Evolutionary conservation across 1,140 invertebrate species (phyloP).

Genomic region (Acromyrmex echinatior): DNA sequence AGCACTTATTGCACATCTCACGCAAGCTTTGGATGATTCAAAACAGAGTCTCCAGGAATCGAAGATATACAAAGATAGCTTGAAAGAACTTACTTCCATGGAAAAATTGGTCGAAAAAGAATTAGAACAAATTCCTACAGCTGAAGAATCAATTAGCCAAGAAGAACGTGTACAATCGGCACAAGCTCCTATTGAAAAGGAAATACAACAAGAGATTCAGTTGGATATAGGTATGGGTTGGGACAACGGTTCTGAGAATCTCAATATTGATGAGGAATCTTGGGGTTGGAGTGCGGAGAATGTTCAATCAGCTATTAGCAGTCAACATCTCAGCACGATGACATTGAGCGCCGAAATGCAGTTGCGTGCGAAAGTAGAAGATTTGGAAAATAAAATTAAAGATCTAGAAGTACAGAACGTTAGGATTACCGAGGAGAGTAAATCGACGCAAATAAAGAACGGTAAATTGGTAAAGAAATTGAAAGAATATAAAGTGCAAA

Average conservation of each 20-base stretch:
- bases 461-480: slow-evolving; percentile 91
- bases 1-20: slow-evolving; percentile 55
- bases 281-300: slow-evolving; percentile 88
- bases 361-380: slow-evolving; percentile 81
- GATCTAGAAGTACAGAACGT: slow-evolving; percentile 86
- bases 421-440: slow-evolving; percentile 87
- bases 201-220: background rate
- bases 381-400: slow-evolving; percentile 85
- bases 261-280: slow-evolving; percentile 86
- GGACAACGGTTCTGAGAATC: slow-evolving; percentile 73
- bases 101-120: slow-evolving; percentile 16
- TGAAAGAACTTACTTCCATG: slow-evolving; percentile 13
- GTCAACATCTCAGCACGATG: slow-evolving; percentile 73
- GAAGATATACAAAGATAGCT: background rate
- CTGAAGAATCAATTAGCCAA: background rate
- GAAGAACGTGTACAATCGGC: slow-evolving; percentile 21
- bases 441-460: slow-evolving; percentile 89
- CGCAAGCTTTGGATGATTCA: slow-evolving; percentile 31
- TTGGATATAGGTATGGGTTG: slow-evolving; percentile 72
- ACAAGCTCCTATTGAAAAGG: slow-evolving; percentile 29
- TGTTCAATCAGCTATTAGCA: slow-evolving; percentile 81
- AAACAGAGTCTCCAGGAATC: background rate
- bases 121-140: background rate
- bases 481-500: slow-evolving; percentile 90
- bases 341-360: slow-evolving; percentile 69